Conservation (phyloP, 2,888 invertebrate genomes). For the Xylota sylvarum region DNA sequence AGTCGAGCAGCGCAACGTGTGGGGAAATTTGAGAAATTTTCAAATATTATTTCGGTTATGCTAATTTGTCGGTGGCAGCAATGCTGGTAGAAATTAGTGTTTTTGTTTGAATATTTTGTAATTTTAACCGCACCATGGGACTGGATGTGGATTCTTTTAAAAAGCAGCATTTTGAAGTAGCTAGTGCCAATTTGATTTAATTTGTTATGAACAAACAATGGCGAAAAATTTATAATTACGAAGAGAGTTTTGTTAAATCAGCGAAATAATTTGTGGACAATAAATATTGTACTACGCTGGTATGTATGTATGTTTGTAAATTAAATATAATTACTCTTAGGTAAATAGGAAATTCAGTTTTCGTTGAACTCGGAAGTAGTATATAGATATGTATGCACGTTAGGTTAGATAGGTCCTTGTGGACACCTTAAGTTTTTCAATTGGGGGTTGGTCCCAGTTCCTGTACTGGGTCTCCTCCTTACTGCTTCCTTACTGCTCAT, state of each 20-base stretch:
- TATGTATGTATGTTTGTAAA: not conserved
- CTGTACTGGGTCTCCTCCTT: too few species aligned
- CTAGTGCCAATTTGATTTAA: not conserved
- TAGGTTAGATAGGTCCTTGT: too few species aligned
- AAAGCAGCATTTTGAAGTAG: not conserved
- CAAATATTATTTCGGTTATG: slow-evolving; percentile 25
- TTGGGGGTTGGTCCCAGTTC: too few species aligned
- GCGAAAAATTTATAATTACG: not conserved
- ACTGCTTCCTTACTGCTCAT: too few species aligned
- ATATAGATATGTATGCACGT: too few species aligned
- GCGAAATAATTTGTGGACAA: not conserved
- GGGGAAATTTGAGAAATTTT: slow-evolving; percentile 14
- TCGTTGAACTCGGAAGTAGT: too few species aligned
- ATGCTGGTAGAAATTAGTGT: slow-evolving; percentile 4
- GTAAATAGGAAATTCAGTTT: too few species aligned
- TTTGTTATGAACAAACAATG: not conserved
- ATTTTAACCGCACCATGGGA: not conserved
- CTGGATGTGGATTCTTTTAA: not conserved
- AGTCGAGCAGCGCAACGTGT: not conserved
- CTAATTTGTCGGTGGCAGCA: slow-evolving; percentile 18
- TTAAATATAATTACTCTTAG: too few species aligned
- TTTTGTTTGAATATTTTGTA: slow-evolving; percentile 6
- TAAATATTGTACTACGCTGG: not conserved
- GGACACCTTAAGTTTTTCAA: too few species aligned
- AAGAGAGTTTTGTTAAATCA: not conserved